These are phyloP conservation scores for Morus bassanus DNA, from an alignment of 2,797 vertebrate species.

Conservation along the genomic window DNA sequence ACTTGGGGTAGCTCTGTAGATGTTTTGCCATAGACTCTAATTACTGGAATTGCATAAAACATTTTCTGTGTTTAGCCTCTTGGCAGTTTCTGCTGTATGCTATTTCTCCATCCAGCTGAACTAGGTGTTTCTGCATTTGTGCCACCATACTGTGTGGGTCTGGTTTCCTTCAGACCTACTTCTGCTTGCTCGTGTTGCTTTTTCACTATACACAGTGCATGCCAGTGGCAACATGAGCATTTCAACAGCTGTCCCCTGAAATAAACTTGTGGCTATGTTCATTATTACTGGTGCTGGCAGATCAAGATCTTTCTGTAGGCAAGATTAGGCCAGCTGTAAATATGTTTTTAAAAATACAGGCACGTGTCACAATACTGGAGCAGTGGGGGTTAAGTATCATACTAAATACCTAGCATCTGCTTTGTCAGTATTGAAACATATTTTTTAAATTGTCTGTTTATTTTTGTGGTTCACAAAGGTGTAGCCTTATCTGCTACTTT, in stretches of 20 bases:
- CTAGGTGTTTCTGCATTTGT: background rate
- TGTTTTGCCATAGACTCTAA: background rate
- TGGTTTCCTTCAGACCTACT: background rate
- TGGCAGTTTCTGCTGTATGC: background rate
- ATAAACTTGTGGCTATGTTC: background rate
- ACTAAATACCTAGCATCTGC: background rate
- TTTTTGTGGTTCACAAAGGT: background rate
- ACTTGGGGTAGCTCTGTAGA: background rate
- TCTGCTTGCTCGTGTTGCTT: accelerated
- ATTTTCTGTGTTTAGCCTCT: background rate
- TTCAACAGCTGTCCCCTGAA: background rate
- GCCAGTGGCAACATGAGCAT: background rate
- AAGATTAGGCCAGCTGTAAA: background rate
- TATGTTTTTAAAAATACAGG: background rate
- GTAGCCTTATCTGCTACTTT: background rate
- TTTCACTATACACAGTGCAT: background rate
- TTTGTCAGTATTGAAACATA: background rate
- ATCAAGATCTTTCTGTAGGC: background rate
- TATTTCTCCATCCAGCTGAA: background rate
- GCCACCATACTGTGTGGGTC: background rate
- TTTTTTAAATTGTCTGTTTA: background rate
- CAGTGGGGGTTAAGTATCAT: background rate
- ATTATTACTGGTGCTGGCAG: background rate
- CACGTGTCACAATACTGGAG: accelerated
- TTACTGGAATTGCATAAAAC: background rate